A percentile compares a stretch with the other conserved stretches of the same genome.
Conservation (phyloP, 2,888 invertebrate genomes). For the Ectemnius continuus region DNA sequence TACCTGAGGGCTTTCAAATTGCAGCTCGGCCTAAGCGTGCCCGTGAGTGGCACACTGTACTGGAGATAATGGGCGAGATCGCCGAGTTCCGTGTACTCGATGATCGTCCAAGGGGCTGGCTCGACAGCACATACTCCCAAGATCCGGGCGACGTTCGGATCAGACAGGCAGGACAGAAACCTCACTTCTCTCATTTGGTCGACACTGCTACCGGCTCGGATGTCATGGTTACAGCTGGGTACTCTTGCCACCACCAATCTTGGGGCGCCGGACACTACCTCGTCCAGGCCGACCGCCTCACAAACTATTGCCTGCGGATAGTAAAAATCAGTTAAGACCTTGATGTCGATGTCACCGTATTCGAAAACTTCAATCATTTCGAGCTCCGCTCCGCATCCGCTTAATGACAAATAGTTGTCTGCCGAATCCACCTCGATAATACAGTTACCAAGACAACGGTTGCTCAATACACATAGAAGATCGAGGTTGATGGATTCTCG, state of each 20-base stretch:
- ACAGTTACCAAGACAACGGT: no score
- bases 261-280: slow-evolving; percentile 78
- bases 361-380: no score
- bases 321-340: neutral
- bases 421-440: no score
- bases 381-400: no score
- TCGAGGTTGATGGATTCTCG: no score
- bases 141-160: slow-evolving; percentile 84
- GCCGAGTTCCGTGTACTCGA: slow-evolving; percentile 87
- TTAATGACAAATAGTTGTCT: no score
- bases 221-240: slow-evolving; percentile 75
- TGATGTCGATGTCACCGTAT: no score
- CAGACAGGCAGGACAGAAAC: slow-evolving; percentile 84
- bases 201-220: slow-evolving; percentile 73
- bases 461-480: no score
- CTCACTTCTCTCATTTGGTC: slow-evolving; percentile 83
- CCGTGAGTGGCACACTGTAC: slow-evolving; percentile 75
- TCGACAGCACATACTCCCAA: slow-evolving; percentile 81
- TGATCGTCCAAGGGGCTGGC: slow-evolving; percentile 83
- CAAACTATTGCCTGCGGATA: slow-evolving; percentile 80
- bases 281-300: slow-evolving; percentile 79
- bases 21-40: slow-evolving; percentile 73
- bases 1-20: slow-evolving; percentile 77
- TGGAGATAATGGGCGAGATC: slow-evolving; percentile 86
- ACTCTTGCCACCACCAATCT: slow-evolving; percentile 81